phyloP scores from a whole-genome alignment of 2,888 invertebrate species.

The Branchipolynoe longqiensis region DNA sequence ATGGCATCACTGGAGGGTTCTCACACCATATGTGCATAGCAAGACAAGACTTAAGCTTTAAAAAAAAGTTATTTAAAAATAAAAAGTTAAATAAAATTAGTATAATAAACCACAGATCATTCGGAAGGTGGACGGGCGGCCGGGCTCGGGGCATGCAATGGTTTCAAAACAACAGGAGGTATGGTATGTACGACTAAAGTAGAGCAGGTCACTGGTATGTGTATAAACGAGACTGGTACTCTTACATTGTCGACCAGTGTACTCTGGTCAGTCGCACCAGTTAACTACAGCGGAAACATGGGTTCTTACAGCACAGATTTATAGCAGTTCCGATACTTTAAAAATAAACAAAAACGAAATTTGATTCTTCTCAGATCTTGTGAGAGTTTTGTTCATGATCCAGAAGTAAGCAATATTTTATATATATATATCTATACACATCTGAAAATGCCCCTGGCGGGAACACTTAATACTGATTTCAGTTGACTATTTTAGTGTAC shows the following conservation, averaged over 20 bases:
- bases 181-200: slow-evolving; percentile 4
- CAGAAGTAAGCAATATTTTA: no score
- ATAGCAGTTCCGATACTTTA: no score
- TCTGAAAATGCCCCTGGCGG: no score
- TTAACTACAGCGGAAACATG: background rate
- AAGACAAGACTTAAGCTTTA: slow-evolving; percentile 55
- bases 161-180: slow-evolving; percentile 18
- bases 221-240: background rate
- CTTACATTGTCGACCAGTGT: background rate
- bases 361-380: no score
- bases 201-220: slow-evolving; percentile 15
- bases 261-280: background rate
- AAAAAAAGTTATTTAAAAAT: no score
- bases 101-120: slow-evolving; percentile 40
- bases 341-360: no score
- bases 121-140: background rate
- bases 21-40: slow-evolving; percentile 41
- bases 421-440: no score
- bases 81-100: slow-evolving; percentile 55
- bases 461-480: no score
- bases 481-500: background rate
- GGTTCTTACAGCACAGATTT: no score
- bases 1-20: background rate
- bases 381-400: no score
- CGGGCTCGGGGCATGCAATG: slow-evolving; percentile 35